Evolutionary conservation across 53 echinoderm and acorn worm genomes (phyloP), one percentile per base, ranked within the genome.

Genomic region (Holothuria scabra): DNA sequence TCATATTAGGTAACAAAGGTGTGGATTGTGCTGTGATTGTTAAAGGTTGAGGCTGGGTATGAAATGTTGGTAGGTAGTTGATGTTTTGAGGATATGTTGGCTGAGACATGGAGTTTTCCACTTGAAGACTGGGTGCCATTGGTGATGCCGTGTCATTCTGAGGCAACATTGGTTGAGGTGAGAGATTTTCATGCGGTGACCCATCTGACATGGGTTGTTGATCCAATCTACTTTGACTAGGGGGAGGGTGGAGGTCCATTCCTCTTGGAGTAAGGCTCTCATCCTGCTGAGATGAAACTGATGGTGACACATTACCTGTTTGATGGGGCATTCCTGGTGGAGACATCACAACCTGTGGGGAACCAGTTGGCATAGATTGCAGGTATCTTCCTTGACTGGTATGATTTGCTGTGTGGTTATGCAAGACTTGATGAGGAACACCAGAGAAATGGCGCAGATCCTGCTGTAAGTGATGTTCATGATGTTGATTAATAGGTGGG

Each of bases 1-100:
- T 78, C 78, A 78, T 58, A 56, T 78, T 78, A 10, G 78, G 78
- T 10, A 78, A 56, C 29, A 78, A 56, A 29, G 78, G 56, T 28
- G 78, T 20, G 1, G 78, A 20, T 32, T 78, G 78, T 28, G 78
- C 78, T 5, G 78, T 28, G 12, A 78, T 56, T 57, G 78, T 78
- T 18, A 78, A 56, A 29, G 78, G 78, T 58, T 78, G 78, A 21
- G 78, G 82, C 44, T 32, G 82, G 34, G 82, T 61, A 38, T 61
- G 82, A 44, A 62, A 81, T 21, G 62, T 41, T 29, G 62, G 82
- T 41, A 81, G 37, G 41, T 61, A 81, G 10, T 81, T 81, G 0
- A 81, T 81, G 44, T 64, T 64, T 29, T 81, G 82, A 20, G 65
- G 34, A 41, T 81, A 64, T n/a, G 35, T 22, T 29, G 57, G 79